These are phyloP conservation scores for Acrocephalus scirpaceus DNA, from an alignment of 2,797 vertebrate species.

Conservation along the genomic window DNA sequence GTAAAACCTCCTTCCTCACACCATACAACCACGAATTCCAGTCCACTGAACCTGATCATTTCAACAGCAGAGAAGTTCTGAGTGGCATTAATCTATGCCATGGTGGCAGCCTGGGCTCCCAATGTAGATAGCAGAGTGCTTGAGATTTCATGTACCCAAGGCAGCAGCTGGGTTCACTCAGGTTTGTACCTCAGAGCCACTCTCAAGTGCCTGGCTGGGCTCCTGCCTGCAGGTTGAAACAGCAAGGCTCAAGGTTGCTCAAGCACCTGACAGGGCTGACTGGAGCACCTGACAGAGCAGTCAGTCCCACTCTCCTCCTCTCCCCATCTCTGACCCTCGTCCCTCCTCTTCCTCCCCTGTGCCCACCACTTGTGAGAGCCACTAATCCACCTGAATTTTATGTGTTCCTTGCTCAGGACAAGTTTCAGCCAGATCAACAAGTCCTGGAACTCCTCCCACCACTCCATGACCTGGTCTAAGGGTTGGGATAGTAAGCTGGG, in stretches of 20 bases:
- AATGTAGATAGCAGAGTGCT: rapidly evolving
- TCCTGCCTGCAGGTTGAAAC: not conserved
- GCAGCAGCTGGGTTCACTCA: not conserved
- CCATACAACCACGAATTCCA: not conserved
- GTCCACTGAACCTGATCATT: not conserved
- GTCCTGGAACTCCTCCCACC: not conserved
- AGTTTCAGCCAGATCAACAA: not conserved
- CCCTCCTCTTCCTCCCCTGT: not conserved
- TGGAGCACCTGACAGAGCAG: not conserved
- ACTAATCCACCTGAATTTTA: not conserved
- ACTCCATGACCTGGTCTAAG: not conserved
- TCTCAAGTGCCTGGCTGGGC: not conserved
- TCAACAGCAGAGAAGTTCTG: not conserved
- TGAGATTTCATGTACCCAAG: not conserved
- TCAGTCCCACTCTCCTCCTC: not conserved
- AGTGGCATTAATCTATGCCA: not conserved
- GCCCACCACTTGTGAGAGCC: not conserved
- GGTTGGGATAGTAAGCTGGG: not conserved
- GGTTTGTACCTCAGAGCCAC: not conserved
- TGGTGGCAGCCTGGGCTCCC: not conserved
- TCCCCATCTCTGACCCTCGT: not conserved
- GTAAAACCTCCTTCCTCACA: rapidly evolving
- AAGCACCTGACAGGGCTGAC: not conserved
- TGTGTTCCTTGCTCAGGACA: not conserved
- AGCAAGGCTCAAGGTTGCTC: not conserved